Percentiles rank a stretch among this genome's conserved stretches.
phyloP scores from a whole-genome alignment of 2,113 vertebrate genomes.

The Coturnix japonica region DNA sequence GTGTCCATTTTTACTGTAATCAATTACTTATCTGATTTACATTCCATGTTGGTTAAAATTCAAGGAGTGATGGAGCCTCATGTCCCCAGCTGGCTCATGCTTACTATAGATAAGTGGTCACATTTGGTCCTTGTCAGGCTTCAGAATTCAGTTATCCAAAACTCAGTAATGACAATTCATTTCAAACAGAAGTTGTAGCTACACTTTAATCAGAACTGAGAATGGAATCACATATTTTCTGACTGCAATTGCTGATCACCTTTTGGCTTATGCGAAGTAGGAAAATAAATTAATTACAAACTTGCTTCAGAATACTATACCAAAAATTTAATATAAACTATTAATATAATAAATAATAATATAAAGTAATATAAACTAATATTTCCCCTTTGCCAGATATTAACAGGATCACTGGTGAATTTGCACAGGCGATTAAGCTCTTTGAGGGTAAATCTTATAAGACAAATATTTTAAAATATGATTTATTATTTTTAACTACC shows the following conservation, averaged over 20 bases:
- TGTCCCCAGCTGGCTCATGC: background rate
- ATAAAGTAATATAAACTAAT: background rate
- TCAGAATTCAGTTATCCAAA: constrained; percentile 21
- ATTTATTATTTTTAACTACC: constrained; percentile 20
- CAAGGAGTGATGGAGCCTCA: background rate
- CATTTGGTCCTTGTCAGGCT: background rate
- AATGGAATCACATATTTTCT: background rate
- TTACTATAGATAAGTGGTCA: background rate
- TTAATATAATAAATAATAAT: too few relatives aligned
- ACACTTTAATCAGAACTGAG: background rate
- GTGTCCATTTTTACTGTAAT: background rate
- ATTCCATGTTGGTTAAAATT: constrained; percentile 4
- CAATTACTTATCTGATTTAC: background rate
- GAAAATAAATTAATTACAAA: background rate
- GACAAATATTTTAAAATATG: background rate
- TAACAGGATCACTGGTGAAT: constrained; percentile 12
- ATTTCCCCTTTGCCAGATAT: constrained; percentile 40
- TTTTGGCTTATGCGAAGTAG: background rate
- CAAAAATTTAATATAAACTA: background rate
- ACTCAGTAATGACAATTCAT: background rate
- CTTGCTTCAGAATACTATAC: constrained; percentile 17
- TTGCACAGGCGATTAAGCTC: constrained; percentile 58
- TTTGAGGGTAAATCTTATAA: constrained; percentile 42
- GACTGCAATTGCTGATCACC: background rate
- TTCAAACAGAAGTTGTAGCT: background rate